Base-by-base conservation (phyloP, 2,888 invertebrate species). In the Teleogryllus oceanicus region DNA sequence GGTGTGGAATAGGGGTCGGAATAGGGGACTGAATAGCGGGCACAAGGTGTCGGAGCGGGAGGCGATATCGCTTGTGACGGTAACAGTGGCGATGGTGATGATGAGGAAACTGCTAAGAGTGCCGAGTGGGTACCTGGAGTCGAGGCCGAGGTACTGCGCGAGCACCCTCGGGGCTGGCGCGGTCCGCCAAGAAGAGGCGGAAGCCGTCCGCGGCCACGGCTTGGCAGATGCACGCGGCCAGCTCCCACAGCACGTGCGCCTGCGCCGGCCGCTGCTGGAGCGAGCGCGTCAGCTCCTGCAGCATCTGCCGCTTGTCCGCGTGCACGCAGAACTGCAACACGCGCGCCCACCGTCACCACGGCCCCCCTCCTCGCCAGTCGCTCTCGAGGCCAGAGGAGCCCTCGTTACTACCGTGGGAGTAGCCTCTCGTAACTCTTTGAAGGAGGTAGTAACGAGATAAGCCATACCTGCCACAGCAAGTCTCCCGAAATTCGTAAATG, bases 151-250 rank as follows among this genome's bases (percentile, higher is more conserved):
- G 82, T 87, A 88, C 12, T 87, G 84, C 24, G 86, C 84, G 79
- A 89, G 84, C 74, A 85, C 84, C 84, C 62, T 87, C 87, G 10
- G 87, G 85, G 81, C 87, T 86, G 11, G 85, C 85, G 77, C 85
- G 86, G 83, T 91, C 90, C 1, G 89, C 87, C 78, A 92, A 85
- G 85, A 90, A 91, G 76, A 92, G 87, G 83, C 91, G 90, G 85
- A 90, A 91, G 0, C 91, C 92, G 84, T 93, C 92, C 0, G 92
- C 92, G 50, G 89, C 90, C 1, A 93, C 90, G 0, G 93, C 91
- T 18, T 90, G 88, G 49, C 90, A 89, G 78, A 94, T 91, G 85
- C 92, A 92, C 78, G 88, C 89, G 0, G 92, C 90, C 74, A 94
- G 85, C 86, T 94, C 93, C 88, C 90, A 90, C 24, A 94, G 84